phyloP scores from a whole-genome alignment of 1,140 invertebrate species.

The Akabosia matsudoensis region DNA sequence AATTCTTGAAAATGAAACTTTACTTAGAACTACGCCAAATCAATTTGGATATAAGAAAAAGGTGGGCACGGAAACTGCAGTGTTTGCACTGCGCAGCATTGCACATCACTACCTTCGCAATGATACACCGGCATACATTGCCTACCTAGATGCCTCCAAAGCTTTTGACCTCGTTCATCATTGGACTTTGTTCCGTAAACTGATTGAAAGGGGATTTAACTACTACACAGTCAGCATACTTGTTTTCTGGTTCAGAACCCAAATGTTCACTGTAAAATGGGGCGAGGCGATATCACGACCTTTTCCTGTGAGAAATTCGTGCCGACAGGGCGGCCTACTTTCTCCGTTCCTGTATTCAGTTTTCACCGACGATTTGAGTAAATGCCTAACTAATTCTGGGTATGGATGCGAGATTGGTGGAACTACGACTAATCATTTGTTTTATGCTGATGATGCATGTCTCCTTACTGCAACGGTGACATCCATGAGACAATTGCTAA shows the following conservation, averaged over 20 bases:
- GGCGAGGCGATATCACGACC: background rate
- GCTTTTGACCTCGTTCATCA: conserved; percentile 1
- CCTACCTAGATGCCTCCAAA: conserved; percentile 9
- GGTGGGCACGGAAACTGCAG: background rate
- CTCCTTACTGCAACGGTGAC: background rate
- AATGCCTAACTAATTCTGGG: background rate
- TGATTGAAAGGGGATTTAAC: background rate
- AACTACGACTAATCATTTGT: background rate
- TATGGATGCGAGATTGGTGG: background rate
- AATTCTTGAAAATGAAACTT: background rate
- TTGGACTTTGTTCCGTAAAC: background rate
- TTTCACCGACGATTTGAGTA: background rate
- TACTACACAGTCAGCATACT: background rate
- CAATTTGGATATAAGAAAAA: conserved; percentile 16
- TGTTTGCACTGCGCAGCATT: background rate
- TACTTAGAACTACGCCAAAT: background rate
- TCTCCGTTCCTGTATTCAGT: background rate
- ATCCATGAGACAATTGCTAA: background rate
- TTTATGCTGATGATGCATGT: background rate
- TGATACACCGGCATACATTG: conserved; percentile 1
- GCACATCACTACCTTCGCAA: background rate
- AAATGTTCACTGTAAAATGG: background rate
- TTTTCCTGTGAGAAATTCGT: background rate
- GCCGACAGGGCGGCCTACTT: background rate
- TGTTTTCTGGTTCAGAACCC: background rate